phyloP scores from a whole-genome alignment of 1,140 invertebrate genomes.

The Pygmarrhopalites habei region DNA sequence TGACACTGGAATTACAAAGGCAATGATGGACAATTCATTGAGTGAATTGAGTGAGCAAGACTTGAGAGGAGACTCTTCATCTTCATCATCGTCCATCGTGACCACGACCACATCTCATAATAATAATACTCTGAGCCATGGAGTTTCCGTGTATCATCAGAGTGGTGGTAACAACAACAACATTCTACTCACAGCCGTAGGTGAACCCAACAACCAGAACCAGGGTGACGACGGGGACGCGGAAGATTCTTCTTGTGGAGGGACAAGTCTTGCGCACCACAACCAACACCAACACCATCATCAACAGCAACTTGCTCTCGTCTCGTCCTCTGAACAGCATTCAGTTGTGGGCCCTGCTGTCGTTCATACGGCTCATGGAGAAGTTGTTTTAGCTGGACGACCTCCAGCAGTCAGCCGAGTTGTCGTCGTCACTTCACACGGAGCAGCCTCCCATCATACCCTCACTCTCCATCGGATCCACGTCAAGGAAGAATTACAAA shows the following conservation, averaged over 20 bases:
- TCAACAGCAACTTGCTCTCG: constrained; percentile 17
- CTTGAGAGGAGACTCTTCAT: not conserved
- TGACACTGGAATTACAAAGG: too few relatives aligned
- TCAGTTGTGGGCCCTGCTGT: constrained; percentile 10
- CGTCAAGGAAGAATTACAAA: constrained; percentile 34
- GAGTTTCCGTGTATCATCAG: constrained; percentile 4
- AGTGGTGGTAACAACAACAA: constrained; percentile 25
- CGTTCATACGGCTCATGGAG: too few relatives aligned
- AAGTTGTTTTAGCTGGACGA: not conserved
- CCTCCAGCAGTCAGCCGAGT: constrained; percentile 27
- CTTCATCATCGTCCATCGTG: too few relatives aligned
- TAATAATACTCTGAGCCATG: not conserved
- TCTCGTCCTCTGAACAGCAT: too few relatives aligned
- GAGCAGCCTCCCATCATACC: constrained; percentile 8
- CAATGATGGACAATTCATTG: constrained; percentile 14
- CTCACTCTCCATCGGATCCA: constrained; percentile 35
- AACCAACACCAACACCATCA: constrained; percentile 32
- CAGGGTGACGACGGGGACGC: too few relatives aligned
- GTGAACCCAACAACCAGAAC: not conserved
- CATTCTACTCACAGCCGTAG: constrained; percentile 37
- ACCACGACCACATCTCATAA: too few relatives aligned
- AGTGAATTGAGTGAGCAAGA: constrained; percentile 12
- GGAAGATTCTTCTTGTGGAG: too few relatives aligned
- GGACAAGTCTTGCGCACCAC: not conserved
- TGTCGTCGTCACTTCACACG: constrained; percentile 37